These are phyloP conservation scores for Polypedilum pembai DNA, from an alignment of 1,140 invertebrate genomes.

Conservation along the genomic window DNA sequence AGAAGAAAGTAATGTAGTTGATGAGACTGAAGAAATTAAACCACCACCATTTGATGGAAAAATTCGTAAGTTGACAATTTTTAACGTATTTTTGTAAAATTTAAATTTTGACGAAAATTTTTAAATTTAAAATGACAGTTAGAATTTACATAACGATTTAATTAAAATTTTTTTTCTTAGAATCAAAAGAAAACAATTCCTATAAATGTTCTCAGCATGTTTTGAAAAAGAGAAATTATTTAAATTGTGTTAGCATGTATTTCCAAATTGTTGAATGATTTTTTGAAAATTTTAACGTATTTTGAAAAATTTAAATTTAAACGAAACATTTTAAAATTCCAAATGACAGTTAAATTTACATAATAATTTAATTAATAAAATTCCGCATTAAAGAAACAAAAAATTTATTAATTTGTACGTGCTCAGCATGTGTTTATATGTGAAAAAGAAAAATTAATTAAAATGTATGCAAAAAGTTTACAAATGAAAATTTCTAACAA, in stretches of 20 bases:
- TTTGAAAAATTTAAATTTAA: background rate
- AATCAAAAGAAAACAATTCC: no score
- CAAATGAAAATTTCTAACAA: background rate
- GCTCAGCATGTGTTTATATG: no score
- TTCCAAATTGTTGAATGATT: no score
- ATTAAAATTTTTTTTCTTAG: no score
- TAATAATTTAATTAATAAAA: background rate
- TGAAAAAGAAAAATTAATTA: no score
- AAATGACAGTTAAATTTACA: background rate
- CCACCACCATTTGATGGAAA: constrained; percentile 37
- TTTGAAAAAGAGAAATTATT: no score
- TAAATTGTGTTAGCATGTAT: no score
- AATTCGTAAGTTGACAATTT: constrained; percentile 51
- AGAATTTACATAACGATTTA: background rate
- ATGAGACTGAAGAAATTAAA: constrained; percentile 34
- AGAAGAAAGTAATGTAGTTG: constrained; percentile 46
- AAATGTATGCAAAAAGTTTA: no score
- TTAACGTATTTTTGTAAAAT: background rate
- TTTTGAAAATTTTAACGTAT: no score
- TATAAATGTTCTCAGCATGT: no score
- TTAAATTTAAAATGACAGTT: background rate
- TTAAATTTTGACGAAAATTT: background rate
- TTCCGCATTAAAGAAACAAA: constrained; percentile 9
- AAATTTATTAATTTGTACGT: no score
- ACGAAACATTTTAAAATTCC: background rate